Evolutionary conservation across 2,888 invertebrate genomes (phyloP).

Genomic region (Cantharis lateralis): DNA sequence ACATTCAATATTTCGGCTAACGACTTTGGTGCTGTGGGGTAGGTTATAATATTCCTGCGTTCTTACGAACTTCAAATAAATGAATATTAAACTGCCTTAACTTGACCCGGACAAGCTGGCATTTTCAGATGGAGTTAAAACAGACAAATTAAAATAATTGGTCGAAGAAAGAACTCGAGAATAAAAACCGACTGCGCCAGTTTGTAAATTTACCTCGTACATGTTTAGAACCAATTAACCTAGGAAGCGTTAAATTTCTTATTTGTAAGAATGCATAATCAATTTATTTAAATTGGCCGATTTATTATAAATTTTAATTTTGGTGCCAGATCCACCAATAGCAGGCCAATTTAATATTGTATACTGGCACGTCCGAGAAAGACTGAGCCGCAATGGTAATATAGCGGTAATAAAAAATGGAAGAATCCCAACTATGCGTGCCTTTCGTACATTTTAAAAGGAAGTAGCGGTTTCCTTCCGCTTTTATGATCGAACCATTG

Average conservation of each 20-base stretch:
- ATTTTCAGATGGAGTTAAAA: not conserved
- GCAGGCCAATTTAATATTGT: not conserved
- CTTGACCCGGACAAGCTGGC: not conserved
- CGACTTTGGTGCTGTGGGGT: not conserved
- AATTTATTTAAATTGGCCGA: not conserved
- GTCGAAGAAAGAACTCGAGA: not conserved
- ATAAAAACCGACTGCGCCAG: not conserved
- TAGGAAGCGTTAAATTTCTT: not conserved
- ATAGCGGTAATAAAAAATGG: slow-evolving; percentile 18
- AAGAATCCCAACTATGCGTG: slow-evolving; percentile 12
- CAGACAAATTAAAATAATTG: not conserved
- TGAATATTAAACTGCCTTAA: not conserved
- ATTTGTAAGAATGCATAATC: not conserved
- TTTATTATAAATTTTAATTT: not conserved
- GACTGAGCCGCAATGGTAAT: slow-evolving; percentile 10
- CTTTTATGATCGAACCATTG: slow-evolving; percentile 14
- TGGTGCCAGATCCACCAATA: not conserved
- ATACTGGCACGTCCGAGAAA: slow-evolving; percentile 11
- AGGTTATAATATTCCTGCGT: not conserved
- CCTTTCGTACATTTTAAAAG: slow-evolving; percentile 5
- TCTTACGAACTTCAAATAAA: not conserved
- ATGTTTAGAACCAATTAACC: not conserved
- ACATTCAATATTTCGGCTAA: not conserved
- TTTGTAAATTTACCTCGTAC: not conserved
- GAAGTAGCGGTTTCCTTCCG: slow-evolving; percentile 29